Conservation (phyloP, 2,888 invertebrate genomes). For the Globia sparganii region DNA sequence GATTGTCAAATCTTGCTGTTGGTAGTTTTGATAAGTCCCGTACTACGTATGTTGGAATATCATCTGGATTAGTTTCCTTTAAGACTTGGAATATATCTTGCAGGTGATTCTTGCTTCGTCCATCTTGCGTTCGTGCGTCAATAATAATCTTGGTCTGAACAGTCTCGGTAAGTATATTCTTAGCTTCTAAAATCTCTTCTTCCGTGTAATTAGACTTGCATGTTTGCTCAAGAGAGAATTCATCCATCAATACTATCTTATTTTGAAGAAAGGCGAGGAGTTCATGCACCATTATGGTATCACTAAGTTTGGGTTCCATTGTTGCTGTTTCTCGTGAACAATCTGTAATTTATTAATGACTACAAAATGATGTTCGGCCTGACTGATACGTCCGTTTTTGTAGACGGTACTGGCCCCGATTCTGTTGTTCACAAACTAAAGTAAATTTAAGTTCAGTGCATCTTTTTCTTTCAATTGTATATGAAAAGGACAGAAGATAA, state of each 20-base stretch:
- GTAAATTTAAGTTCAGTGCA: too few relatives aligned
- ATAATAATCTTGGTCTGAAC: neutral
- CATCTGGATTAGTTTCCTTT: slow-evolving; percentile 5
- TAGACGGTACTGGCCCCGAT: too few relatives aligned
- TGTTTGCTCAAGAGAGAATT: slow-evolving; percentile 25
- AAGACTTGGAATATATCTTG: slow-evolving; percentile 21
- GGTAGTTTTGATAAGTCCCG: slow-evolving; percentile 22
- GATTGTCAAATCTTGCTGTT: neutral
- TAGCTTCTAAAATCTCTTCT: slow-evolving; percentile 25
- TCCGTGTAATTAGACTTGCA: slow-evolving; percentile 6
- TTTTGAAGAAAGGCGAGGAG: slow-evolving; percentile 43
- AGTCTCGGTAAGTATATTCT: neutral
- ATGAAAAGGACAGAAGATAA: too few relatives aligned
- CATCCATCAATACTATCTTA: slow-evolving; percentile 28
- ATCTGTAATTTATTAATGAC: slow-evolving; percentile 43
- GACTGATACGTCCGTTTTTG: neutral
- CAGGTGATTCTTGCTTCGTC: neutral
- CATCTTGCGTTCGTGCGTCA: neutral
- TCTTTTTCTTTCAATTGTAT: too few relatives aligned
- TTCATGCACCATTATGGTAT: slow-evolving; percentile 29
- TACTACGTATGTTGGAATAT: slow-evolving; percentile 25
- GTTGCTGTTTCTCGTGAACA: neutral
- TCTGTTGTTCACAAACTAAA: too few relatives aligned
- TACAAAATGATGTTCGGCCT: slow-evolving; percentile 18
- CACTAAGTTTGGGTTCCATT: neutral